These are phyloP conservation scores for Cryptocephalus primarius DNA, from an alignment of 2,888 invertebrate species.

Conservation along the genomic window DNA sequence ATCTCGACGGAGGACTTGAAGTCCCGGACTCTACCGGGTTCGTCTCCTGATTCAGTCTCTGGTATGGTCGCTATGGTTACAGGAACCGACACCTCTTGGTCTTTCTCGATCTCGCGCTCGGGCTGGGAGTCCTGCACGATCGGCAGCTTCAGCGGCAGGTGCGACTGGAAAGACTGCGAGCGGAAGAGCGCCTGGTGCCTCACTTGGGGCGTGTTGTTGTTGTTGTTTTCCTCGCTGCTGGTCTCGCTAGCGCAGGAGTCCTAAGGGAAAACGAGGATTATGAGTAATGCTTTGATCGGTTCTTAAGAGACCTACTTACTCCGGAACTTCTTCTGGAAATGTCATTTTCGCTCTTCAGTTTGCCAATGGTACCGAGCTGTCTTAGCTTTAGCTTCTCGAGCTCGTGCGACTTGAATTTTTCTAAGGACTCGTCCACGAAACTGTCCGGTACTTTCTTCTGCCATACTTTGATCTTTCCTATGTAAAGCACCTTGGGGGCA, in stretches of 20 bases:
- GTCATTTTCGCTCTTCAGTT: constrained; percentile 27
- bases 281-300: too few species aligned
- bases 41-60: background rate
- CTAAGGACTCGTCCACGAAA: constrained; percentile 82
- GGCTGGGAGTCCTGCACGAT: too few species aligned
- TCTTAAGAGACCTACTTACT: constrained; percentile 16
- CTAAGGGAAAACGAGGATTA: constrained; percentile 4
- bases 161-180: background rate
- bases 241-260: constrained; percentile 20
- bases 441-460: constrained; percentile 78
- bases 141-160: background rate
- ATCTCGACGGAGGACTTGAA: constrained; percentile 16
- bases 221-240: constrained; percentile 12
- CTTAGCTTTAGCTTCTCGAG: constrained; percentile 48
- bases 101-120: background rate
- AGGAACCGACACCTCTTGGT: background rate
- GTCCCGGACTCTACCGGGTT: background rate
- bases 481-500: constrained; percentile 62
- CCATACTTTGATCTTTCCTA: constrained; percentile 83
- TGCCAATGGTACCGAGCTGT: constrained; percentile 23
- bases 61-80: too few species aligned
- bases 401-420: constrained; percentile 72
- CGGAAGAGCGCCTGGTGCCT: background rate
- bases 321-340: constrained; percentile 33
- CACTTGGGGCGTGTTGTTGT: too few species aligned